Evolutionary conservation across 2,888 invertebrate genomes (phyloP).

Genomic region (Synergus japonicus): DNA sequence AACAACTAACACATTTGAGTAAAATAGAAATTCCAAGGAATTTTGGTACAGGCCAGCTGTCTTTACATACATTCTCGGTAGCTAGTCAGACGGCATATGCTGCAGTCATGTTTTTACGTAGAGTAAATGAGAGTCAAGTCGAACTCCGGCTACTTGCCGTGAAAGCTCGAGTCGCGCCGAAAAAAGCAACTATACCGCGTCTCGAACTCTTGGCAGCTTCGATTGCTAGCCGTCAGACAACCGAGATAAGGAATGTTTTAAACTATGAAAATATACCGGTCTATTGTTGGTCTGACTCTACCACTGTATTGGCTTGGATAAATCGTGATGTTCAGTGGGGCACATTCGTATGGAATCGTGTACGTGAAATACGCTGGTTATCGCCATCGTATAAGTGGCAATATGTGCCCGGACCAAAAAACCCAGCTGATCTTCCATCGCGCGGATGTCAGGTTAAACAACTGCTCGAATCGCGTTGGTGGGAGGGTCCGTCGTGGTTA

Average conservation of each 20-base stretch:
- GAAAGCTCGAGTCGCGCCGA: constrained; percentile 63
- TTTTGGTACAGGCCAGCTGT: constrained; percentile 13
- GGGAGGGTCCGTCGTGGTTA: constrained; percentile 45
- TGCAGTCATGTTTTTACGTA: constrained; percentile 50
- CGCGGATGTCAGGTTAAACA: constrained; percentile 61
- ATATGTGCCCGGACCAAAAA: constrained; percentile 32
- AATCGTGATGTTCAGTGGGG: constrained; percentile 55
- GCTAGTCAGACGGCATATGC: constrained; percentile 63
- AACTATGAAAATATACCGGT: constrained; percentile 50
- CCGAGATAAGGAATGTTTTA: constrained; percentile 32
- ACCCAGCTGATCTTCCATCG: constrained; percentile 52
- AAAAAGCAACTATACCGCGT: constrained; percentile 63
- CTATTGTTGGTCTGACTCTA: constrained; percentile 41
- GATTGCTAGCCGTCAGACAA: constrained; percentile 58
- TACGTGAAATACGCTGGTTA: not conserved
- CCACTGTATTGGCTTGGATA: constrained; percentile 41
- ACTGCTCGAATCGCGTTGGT: constrained; percentile 64
- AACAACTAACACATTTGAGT: too few species aligned
- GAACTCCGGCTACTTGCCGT: constrained; percentile 54
- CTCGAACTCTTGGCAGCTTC: constrained; percentile 64
- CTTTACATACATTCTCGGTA: constrained; percentile 64
- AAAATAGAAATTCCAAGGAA: too few species aligned
- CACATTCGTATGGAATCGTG: constrained; percentile 53
- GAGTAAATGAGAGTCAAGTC: not conserved
- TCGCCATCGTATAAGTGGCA: constrained; percentile 67